Base-by-base conservation (phyloP, 1,140 invertebrate genomes). In the Drosophila elegans region DNA sequence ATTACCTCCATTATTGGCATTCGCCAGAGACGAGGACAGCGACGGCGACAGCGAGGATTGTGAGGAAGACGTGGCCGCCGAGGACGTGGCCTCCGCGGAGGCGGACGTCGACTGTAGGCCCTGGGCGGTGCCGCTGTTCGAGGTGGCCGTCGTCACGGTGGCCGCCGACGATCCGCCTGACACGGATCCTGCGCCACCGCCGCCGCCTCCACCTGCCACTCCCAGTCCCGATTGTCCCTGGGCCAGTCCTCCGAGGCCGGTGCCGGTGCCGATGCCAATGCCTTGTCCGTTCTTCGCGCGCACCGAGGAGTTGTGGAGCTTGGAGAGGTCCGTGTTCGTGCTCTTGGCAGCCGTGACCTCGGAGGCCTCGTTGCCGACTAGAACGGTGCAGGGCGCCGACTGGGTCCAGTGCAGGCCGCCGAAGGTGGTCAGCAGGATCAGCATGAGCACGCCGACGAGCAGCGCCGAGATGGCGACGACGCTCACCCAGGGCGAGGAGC, bases 401-500 rank as follows among this genome's bases (percentile, higher is more conserved):
- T 97, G 96, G 85, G 96, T 96, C 95, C 95, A 96, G 92, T 95
- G 96, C 69, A 97, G 94, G 78, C 97, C 94, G 91, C 96, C 97
- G 67, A 96, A 96, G 53, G 95, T 96, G 94, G 96, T 96, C 93
- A 98, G 96, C 93, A 98, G 98, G 57, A 96, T 96, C 54, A 98
- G 94, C 57, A 96, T 95, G 56, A 97, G 96, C 68, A 96, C 95
- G 72, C 98, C 93, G 72, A 97, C 94, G 69, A 97, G 94, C 69
- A 96, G 95, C 66, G 97, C 94, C 90, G 97, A 95, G 82, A 98
- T 96, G 83, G 97, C 96, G 53, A 96, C 94, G 82, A 98, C 96
- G 25, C 97, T 97, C 52, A 97, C 95, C 92, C 97, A 97, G 93
- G 97, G 97, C 97, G 97, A 98, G 53, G 96, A 96, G 93, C 97